phyloP scores from a whole-genome alignment of 2,797 vertebrate species.

The Astyanax mexicanus region DNA sequence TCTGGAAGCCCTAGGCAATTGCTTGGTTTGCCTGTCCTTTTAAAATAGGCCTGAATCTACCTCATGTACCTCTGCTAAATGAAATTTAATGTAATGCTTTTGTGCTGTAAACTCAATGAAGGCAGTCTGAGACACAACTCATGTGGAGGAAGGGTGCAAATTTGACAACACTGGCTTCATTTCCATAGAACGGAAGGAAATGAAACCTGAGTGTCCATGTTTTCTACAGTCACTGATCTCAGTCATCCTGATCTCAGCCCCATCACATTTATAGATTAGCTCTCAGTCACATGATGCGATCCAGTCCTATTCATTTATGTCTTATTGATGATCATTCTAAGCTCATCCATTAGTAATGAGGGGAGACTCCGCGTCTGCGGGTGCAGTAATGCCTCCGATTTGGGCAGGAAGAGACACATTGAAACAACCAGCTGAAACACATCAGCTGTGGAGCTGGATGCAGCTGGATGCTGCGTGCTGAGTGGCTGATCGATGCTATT shows the following conservation, averaged over 20 bases:
- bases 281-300: neutral
- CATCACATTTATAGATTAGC: neutral
- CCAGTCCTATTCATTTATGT: constrained; percentile 1
- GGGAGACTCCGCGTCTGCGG: constrained; percentile 5
- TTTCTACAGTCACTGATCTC: no score
- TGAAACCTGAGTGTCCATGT: no score
- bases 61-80: no score
- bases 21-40: no score
- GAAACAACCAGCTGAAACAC: constrained; percentile 21
- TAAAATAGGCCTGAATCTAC: no score
- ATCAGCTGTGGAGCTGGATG: constrained; percentile 15
- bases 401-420: constrained; percentile 10
- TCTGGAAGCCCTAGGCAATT: no score
- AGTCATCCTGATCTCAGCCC: neutral
- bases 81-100: no score
- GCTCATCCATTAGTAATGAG: constrained; percentile 20
- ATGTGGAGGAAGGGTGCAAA: no score
- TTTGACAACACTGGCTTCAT: no score
- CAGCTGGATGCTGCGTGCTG: constrained; percentile 32
- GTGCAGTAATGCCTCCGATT: neutral
- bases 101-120: no score
- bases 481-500: constrained; percentile 36
- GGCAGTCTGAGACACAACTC: no score
- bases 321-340: constrained; percentile 18
- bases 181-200: no score